These are phyloP conservation scores for Ochlodes sylvanus DNA, from an alignment of 2,888 invertebrate genomes.

Conservation along the genomic window DNA sequence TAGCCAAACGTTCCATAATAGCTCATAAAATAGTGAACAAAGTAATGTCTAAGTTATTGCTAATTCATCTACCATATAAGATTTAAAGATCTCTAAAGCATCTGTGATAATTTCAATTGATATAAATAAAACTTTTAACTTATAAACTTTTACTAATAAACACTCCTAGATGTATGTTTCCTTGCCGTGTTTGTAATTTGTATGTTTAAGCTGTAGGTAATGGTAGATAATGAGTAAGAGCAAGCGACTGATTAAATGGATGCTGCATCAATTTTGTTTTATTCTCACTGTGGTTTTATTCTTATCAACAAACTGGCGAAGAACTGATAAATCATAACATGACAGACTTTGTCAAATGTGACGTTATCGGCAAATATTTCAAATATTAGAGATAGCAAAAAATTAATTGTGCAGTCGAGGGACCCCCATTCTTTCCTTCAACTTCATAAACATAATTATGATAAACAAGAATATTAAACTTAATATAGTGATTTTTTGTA, in stretches of 20 bases:
- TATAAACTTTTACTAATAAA: conserved; percentile 72
- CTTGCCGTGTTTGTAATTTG: conserved; percentile 57
- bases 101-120: conserved; percentile 83
- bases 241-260: conserved; percentile 69
- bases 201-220: conserved; percentile 52
- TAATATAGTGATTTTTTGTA: too few relatives aligned
- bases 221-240: conserved; percentile 47
- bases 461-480: too few relatives aligned
- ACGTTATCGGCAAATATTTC: too few relatives aligned
- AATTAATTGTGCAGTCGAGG: too few relatives aligned
- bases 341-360: too few relatives aligned
- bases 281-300: conserved; percentile 27
- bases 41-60: conserved; percentile 55
- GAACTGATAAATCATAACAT: too few relatives aligned
- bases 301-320: neutral
- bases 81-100: conserved; percentile 82
- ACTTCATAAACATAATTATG: too few relatives aligned
- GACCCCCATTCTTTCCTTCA: too few relatives aligned
- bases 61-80: conserved; percentile 77
- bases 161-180: conserved; percentile 56
- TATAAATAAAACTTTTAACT: conserved; percentile 75
- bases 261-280: conserved; percentile 57
- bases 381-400: too few relatives aligned
- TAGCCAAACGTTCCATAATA: conserved; percentile 40
- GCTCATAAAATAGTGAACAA: conserved; percentile 44